Percentiles rank a stretch among this genome's conserved stretches.
Conservation (phyloP, 2,113 vertebrate species). For the Calidris pygmaea region DNA sequence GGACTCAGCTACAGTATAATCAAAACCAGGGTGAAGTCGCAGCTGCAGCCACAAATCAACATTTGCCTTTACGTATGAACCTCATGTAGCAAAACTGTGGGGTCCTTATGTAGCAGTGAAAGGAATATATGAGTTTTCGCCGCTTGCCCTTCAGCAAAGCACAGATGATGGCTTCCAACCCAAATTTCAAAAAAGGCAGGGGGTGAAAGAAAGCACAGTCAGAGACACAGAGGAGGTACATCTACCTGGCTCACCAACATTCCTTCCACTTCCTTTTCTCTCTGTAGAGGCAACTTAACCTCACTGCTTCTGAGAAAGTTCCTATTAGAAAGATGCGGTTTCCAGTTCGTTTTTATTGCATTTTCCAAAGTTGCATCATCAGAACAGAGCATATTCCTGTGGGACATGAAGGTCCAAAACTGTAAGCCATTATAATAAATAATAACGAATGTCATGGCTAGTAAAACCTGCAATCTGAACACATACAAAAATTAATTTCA, state of each 20-base stretch:
- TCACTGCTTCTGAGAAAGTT: conserved; percentile 64
- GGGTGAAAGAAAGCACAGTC: background rate
- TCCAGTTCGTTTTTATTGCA: conserved; percentile 58
- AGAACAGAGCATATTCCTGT: conserved; percentile 18
- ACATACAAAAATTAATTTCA: conserved; percentile 55
- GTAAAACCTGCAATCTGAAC: conserved; percentile 63
- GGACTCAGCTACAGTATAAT: background rate
- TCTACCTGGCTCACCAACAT: background rate
- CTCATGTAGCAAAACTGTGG: background rate
- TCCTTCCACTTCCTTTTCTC: background rate
- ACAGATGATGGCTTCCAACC: background rate
- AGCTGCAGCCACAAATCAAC: background rate
- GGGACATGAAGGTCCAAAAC: conserved; percentile 12
- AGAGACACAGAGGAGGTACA: background rate
- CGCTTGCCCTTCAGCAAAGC: background rate
- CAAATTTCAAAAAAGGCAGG: background rate
- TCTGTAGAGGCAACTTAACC: conserved; percentile 51
- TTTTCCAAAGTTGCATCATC: conserved; percentile 65
- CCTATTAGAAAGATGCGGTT: conserved; percentile 57
- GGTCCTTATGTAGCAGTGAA: background rate
- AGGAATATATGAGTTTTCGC: background rate
- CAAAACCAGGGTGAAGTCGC: background rate
- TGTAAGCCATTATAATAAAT: conserved; percentile 65
- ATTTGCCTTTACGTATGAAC: background rate
- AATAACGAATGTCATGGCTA: conserved; percentile 53